Percentiles rank a stretch among this genome's conserved stretches.
phyloP scores from a whole-genome alignment of 30 jellyfish, hydroid and myxozoan genomes.

The Phacellophora camtschatica region DNA sequence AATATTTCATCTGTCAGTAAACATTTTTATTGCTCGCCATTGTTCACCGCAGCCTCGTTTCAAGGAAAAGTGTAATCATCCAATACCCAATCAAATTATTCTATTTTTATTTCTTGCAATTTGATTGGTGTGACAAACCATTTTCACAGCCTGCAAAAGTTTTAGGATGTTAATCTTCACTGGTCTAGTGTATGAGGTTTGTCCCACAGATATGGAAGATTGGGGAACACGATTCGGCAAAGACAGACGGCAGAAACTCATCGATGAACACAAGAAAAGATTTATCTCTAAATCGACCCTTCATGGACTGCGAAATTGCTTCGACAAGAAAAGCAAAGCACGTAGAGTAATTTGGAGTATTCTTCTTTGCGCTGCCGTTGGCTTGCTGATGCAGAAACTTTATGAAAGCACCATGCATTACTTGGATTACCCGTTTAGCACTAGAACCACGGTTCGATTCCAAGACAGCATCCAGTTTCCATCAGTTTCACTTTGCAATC shows the following conservation, averaged over 20 bases:
- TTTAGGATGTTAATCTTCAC: too few relatives aligned
- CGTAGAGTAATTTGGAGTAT: constrained; percentile 85
- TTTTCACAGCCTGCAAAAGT: too few relatives aligned
- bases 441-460: constrained; percentile 68
- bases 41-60: too few relatives aligned
- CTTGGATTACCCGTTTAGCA: constrained; percentile 78
- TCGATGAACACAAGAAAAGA: constrained; percentile 50
- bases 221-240: not conserved
- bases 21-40: too few relatives aligned
- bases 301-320: constrained; percentile 82
- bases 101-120: too few relatives aligned
- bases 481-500: constrained; percentile 94
- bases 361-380: constrained; percentile 65
- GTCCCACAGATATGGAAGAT: constrained; percentile 42
- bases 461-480: constrained; percentile 86
- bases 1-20: too few relatives aligned
- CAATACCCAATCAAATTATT: too few relatives aligned
- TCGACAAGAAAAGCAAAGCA: constrained; percentile 78
- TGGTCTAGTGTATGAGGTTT: too few relatives aligned
- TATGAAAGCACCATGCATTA: constrained; percentile 76
- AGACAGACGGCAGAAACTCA: constrained; percentile 28
- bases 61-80: too few relatives aligned
- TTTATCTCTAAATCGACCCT: constrained; percentile 73
- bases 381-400: constrained; percentile 69
- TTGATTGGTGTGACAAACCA: too few relatives aligned